These are phyloP conservation scores for Acanthaster planci DNA, from an alignment of 35 echinoderm and acorn worm species.

Conservation along the genomic window DNA sequence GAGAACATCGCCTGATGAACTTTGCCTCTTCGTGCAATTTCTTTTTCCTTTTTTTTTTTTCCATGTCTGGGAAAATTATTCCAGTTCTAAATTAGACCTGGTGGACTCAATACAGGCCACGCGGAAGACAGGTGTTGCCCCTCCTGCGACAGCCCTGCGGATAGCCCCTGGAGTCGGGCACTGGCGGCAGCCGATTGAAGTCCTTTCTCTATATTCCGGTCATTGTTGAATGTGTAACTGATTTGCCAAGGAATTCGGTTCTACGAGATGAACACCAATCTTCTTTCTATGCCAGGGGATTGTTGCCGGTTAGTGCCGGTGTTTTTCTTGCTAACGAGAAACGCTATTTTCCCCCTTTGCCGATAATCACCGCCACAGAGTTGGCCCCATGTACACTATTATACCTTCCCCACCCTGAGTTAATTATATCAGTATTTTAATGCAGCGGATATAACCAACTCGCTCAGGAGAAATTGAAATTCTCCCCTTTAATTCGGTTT, in stretches of 20 bases:
- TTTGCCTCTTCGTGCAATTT: background rate
- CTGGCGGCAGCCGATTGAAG: conserved; percentile 20
- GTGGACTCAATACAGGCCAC: background rate
- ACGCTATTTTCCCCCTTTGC: conserved; percentile 16
- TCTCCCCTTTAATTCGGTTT: background rate
- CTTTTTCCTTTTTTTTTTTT: background rate
- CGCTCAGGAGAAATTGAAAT: background rate
- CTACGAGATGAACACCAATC: conserved; percentile 26
- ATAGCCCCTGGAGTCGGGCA: background rate
- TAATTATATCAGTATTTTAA: conserved; percentile 22
- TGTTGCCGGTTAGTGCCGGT: background rate
- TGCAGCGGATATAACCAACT: background rate
- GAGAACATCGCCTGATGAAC: conserved; percentile 28
- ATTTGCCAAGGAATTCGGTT: conserved; percentile 25
- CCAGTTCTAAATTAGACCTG: conserved; percentile 20
- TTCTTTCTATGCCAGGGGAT: conserved; percentile 23
- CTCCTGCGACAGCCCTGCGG: background rate
- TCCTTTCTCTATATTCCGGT: background rate
- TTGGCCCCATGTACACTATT: background rate
- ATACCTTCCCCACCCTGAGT: background rate
- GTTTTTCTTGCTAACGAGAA: conserved; percentile 29
- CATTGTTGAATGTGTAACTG: conserved; percentile 29
- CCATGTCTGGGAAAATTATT: conserved; percentile 21
- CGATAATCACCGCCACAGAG: background rate
- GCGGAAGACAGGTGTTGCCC: conserved; percentile 21